phyloP scores from a whole-genome alignment of 2,113 vertebrate genomes.

The Daboia siamensis region DNA sequence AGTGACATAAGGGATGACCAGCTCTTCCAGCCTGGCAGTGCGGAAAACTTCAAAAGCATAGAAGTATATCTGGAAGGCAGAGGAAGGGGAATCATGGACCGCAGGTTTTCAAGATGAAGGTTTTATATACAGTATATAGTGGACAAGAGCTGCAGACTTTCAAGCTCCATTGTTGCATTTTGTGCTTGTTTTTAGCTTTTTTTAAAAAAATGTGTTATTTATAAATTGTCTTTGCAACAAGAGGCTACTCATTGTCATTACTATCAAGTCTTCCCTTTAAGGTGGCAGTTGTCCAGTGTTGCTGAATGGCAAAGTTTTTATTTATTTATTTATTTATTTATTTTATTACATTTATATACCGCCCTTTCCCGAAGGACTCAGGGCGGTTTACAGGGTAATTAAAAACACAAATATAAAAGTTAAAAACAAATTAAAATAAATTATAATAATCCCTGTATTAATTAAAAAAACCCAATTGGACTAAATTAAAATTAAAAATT shows the following conservation, averaged over 20 bases:
- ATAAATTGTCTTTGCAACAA: neutral
- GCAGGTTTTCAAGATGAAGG: neutral
- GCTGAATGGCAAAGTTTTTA: neutral
- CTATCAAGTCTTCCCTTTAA: neutral
- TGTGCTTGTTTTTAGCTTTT: neutral
- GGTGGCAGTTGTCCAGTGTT: neutral
- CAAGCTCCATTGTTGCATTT: neutral
- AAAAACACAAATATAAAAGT: too few species aligned
- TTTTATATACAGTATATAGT: neutral
- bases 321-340: too few species aligned
- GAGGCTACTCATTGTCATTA: neutral
- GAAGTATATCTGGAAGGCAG: constrained; percentile 76
- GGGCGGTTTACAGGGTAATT: too few species aligned
- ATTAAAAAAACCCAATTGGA: too few species aligned
- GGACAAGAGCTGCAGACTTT: neutral
- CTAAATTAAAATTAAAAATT: too few species aligned
- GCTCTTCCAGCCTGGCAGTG: constrained; percentile 68
- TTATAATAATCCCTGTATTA: too few species aligned
- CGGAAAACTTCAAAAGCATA: constrained; percentile 82
- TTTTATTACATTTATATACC: too few species aligned
- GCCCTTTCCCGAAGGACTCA: too few species aligned
- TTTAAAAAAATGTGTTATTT: neutral
- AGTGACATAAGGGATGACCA: constrained; percentile 69
- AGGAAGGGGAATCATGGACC: neutral
- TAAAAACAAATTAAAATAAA: too few species aligned